These are phyloP conservation scores for Empis stercorea DNA, from an alignment of 2,888 invertebrate genomes.

Conservation along the genomic window DNA sequence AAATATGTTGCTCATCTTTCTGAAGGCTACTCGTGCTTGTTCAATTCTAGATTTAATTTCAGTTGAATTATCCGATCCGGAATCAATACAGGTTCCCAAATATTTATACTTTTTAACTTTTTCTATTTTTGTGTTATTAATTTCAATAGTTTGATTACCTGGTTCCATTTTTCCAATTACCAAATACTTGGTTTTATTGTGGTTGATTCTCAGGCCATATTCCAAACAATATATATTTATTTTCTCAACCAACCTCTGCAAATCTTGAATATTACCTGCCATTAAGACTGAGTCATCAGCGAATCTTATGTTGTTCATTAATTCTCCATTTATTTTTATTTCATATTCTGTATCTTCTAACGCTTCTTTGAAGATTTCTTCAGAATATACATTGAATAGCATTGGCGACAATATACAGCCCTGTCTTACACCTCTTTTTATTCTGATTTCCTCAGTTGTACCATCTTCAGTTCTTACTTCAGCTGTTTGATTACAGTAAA, in stretches of 20 bases:
- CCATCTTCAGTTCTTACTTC: not conserved
- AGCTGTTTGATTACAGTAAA: not conserved
- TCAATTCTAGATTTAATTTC: no score
- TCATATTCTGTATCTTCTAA: not conserved
- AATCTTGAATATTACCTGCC: not conserved
- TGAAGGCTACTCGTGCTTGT: no score
- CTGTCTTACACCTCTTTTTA: not conserved
- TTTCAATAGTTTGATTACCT: not conserved
- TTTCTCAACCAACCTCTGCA: not conserved
- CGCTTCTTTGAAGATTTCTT: not conserved
- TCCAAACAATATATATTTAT: not conserved
- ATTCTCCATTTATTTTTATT: not conserved
- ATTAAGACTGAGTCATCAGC: not conserved
- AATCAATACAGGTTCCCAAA: not conserved
- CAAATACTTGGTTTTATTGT: not conserved
- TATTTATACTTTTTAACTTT: not conserved
- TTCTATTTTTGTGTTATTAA: not conserved
- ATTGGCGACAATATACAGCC: slow-evolving; percentile 1
- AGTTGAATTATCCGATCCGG: no score
- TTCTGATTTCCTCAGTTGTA: not conserved
- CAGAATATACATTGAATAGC: slow-evolving; percentile 3
- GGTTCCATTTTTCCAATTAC: not conserved
- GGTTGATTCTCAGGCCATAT: not conserved
- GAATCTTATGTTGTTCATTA: not conserved
- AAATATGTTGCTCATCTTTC: no score